phyloP scores from a whole-genome alignment of 37 sponge, comb jelly and placozoan species.

The Axinella damicornis region DNA sequence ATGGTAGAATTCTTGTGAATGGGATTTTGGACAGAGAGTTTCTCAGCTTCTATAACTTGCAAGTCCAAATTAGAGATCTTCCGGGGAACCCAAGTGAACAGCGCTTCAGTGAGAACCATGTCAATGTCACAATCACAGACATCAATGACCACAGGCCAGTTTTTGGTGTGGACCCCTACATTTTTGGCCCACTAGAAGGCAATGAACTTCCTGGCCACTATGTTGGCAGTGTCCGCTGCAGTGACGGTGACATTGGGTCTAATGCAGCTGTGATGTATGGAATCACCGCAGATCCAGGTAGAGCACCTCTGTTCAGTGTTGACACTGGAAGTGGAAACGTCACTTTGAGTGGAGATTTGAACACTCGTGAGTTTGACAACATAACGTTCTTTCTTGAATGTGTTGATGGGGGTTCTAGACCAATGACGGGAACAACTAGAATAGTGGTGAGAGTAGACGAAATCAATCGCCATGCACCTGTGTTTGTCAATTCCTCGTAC shows the following conservation, averaged over 20 bases:
- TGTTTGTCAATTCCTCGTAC: slow-evolving; percentile 34
- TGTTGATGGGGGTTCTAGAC: slow-evolving; percentile 36
- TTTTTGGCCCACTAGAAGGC: slow-evolving; percentile 46
- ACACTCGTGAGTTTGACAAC: slow-evolving; percentile 28
- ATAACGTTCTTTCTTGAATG: slow-evolving; percentile 36
- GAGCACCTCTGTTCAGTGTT: slow-evolving; percentile 23
- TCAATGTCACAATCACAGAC: slow-evolving; percentile 56
- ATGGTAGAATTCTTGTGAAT: slow-evolving; percentile 45
- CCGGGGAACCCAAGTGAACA: not conserved
- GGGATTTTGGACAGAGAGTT: slow-evolving; percentile 65
- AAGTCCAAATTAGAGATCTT: slow-evolving; percentile 43
- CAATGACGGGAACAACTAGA: not conserved
- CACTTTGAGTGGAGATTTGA: slow-evolving; percentile 26
- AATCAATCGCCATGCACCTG: slow-evolving; percentile 54
- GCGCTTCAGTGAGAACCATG: not conserved
- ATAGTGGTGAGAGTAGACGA: slow-evolving; percentile 37
- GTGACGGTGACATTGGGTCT: slow-evolving; percentile 61
- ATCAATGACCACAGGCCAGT: slow-evolving; percentile 76
- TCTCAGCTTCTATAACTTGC: slow-evolving; percentile 4
- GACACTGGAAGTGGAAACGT: slow-evolving; percentile 43
- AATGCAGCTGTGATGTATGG: slow-evolving; percentile 56
- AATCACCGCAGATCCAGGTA: not conserved
- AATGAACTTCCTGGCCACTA: not conserved
- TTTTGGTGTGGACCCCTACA: slow-evolving; percentile 32
- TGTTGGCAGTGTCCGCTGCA: slow-evolving; percentile 61